Conservation (phyloP, 2,888 invertebrate species). For the Sminthurinus aureus region DNA sequence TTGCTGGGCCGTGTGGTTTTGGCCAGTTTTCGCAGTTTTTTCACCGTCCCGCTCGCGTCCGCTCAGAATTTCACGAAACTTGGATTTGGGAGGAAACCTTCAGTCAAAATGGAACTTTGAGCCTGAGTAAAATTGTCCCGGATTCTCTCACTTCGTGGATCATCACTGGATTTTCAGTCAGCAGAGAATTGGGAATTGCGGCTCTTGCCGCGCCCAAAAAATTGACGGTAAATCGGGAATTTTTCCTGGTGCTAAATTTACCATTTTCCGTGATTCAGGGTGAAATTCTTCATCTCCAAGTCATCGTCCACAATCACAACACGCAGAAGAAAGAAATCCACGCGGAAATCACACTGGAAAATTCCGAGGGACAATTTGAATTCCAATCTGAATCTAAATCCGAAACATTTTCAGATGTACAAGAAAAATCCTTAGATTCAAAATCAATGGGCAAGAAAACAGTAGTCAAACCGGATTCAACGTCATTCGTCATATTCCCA, state of each 20-base stretch:
- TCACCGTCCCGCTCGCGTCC: conserved; percentile 16
- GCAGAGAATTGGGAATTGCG: conserved; percentile 43
- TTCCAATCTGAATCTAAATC: too few relatives aligned
- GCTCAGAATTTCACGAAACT: conserved; percentile 50
- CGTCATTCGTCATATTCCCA: background rate
- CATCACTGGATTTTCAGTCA: conserved; percentile 79
- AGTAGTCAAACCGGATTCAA: background rate
- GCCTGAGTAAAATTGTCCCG: conserved; percentile 73
- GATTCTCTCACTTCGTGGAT: conserved; percentile 86
- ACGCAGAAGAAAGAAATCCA: conserved; percentile 74
- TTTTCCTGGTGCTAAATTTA: conserved; percentile 84
- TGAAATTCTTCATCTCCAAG: conserved; percentile 86
- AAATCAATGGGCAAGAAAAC: too few relatives aligned
- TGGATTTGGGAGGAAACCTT: conserved; percentile 52
- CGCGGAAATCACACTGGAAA: conserved; percentile 84
- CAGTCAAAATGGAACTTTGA: conserved; percentile 22
- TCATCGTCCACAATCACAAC: conserved; percentile 84
- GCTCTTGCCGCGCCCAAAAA: conserved; percentile 22
- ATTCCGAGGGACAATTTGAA: conserved; percentile 77
- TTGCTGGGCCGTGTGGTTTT: background rate
- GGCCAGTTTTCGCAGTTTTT: too few relatives aligned
- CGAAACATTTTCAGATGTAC: too few relatives aligned
- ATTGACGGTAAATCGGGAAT: conserved; percentile 78
- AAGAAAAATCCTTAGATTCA: too few relatives aligned
- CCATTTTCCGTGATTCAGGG: conserved; percentile 89